A percentile compares a stretch with the other conserved stretches of the same genome.
These are phyloP conservation scores for Cancer borealis DNA, from an alignment of 2,888 invertebrate genomes.

Conservation along the genomic window DNA sequence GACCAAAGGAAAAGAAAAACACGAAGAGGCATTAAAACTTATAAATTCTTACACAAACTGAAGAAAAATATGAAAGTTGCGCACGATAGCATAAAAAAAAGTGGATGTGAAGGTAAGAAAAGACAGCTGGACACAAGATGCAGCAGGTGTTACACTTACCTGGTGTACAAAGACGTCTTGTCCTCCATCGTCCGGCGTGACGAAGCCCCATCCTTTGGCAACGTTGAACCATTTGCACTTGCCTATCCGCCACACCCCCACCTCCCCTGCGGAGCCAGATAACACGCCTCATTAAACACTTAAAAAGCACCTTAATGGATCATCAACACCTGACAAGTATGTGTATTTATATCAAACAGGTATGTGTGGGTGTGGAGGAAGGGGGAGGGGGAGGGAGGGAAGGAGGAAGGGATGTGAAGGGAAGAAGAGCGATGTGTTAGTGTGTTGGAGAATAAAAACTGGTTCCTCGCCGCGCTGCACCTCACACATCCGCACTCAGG, in stretches of 20 bases:
- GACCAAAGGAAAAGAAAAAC: background rate
- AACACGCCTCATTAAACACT: background rate
- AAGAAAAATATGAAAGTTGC: no score
- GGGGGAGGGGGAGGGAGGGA: background rate
- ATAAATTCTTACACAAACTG: no score
- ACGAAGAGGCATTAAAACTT: no score
- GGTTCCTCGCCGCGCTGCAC: background rate
- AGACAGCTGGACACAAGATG: no score
- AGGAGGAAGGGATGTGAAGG: background rate
- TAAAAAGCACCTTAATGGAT: background rate
- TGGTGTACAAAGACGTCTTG: constrained; percentile 97
- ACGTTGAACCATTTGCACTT: constrained; percentile 98
- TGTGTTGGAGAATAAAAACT: background rate
- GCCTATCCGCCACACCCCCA: constrained; percentile 83
- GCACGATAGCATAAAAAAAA: background rate
- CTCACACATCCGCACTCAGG: no score
- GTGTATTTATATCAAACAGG: background rate
- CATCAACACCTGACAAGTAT: background rate
- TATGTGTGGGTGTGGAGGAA: background rate
- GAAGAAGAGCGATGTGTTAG: background rate
- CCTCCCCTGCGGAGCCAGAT: constrained; percentile 51
- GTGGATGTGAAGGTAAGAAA: background rate
- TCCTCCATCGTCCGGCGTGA: constrained; percentile 93
- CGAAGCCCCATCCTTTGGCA: constrained; percentile 96
- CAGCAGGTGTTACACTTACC: constrained; percentile 82